Evolutionary conservation across 2,888 invertebrate species (phyloP).

Genomic region (Dichetophora obliterata): DNA sequence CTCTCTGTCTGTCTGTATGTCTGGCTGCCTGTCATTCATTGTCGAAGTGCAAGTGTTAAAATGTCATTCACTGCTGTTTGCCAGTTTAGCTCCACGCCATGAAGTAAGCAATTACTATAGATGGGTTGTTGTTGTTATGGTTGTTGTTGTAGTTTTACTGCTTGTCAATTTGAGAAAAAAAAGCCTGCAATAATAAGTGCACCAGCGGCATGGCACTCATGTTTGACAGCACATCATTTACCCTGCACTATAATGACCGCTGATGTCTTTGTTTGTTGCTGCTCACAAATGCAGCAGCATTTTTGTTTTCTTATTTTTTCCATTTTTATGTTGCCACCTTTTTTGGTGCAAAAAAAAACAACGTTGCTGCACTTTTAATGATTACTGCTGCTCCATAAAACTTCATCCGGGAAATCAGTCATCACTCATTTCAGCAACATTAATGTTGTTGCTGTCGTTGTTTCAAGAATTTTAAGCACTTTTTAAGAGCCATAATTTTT

Average conservation of each 20-base stretch:
- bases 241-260: constrained; percentile 23
- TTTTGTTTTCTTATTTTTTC: background rate
- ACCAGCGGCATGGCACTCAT: background rate
- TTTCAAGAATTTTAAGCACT: constrained; percentile 19
- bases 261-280: constrained; percentile 3
- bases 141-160: background rate
- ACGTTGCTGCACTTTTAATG: constrained; percentile 14
- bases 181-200: background rate
- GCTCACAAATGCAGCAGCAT: background rate
- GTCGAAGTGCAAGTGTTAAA: constrained; percentile 15
- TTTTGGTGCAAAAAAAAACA: background rate
- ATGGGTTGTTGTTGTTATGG: background rate
- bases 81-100: background rate
- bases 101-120: constrained; percentile 5
- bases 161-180: constrained; percentile 19
- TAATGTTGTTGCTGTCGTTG: background rate
- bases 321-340: background rate
- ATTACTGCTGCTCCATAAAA: constrained; percentile 24
- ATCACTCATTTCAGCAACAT: constrained; percentile 31
- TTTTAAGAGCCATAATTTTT: constrained; percentile 30
- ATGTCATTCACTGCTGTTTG: constrained; percentile 15
- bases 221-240: background rate
- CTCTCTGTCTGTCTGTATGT: background rate
- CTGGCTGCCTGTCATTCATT: background rate
- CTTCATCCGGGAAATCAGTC: constrained; percentile 25